phyloP scores from a whole-genome alignment of 2,797 vertebrate genomes.

The Xiphorhynchus erythropygius region DNA sequence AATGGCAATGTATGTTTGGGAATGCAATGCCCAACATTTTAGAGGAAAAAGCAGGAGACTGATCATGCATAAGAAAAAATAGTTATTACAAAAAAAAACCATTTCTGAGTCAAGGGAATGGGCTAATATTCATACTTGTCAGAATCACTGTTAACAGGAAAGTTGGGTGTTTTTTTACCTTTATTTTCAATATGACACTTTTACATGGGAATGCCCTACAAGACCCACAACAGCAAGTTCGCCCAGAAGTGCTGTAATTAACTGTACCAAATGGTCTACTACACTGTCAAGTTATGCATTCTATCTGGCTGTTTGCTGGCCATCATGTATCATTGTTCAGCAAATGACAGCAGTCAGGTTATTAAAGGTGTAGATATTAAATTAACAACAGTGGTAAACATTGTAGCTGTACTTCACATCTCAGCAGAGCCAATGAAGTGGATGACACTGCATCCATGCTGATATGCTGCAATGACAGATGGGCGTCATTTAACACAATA shows the following conservation, averaged over 20 bases:
- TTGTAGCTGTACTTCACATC: slow-evolving; percentile 82
- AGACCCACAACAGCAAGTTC: slow-evolving; percentile 49
- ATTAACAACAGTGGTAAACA: slow-evolving; percentile 88
- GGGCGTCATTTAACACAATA: slow-evolving; percentile 89
- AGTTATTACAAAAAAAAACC: background rate
- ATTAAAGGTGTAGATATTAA: slow-evolving; percentile 89
- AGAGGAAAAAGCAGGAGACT: background rate
- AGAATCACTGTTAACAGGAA: slow-evolving; percentile 14
- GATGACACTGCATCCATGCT: slow-evolving; percentile 82
- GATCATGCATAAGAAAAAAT: background rate
- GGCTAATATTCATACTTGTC: slow-evolving; percentile 43
- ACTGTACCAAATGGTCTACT: slow-evolving; percentile 63
- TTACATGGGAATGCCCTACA: slow-evolving; percentile 47
- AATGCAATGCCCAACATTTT: background rate
- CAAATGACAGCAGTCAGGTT: slow-evolving; percentile 84
- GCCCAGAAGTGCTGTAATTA: slow-evolving; percentile 75
- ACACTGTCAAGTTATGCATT: slow-evolving; percentile 71
- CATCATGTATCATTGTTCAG: slow-evolving; percentile 83
- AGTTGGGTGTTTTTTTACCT: background rate
- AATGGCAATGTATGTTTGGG: background rate
- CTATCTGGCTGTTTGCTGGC: slow-evolving; percentile 71
- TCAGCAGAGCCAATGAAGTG: slow-evolving; percentile 83
- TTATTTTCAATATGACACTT: slow-evolving; percentile 59
- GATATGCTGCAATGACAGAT: slow-evolving; percentile 87
- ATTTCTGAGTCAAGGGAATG: background rate